phyloP scores from a whole-genome alignment of 2,888 invertebrate species.

The Spodoptera exigua region DNA sequence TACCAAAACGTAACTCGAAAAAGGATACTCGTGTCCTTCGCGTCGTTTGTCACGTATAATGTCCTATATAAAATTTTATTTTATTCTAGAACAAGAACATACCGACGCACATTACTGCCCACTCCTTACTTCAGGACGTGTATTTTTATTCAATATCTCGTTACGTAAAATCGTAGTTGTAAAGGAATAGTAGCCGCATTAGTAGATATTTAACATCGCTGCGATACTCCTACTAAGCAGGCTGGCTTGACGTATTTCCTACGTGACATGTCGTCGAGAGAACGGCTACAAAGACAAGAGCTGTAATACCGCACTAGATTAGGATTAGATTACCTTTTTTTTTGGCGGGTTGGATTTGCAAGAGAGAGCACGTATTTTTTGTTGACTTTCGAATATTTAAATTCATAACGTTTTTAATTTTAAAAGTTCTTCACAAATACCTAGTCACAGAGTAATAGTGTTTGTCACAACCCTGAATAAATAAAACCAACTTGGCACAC shows the following conservation, averaged over 20 bases:
- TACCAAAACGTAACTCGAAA: slow-evolving; percentile 68
- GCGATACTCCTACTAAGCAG: background rate
- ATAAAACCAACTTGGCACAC: no score
- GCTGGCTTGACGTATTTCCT: slow-evolving; percentile 1
- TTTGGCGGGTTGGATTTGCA: no score
- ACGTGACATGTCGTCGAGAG: slow-evolving; percentile 8
- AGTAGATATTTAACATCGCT: background rate
- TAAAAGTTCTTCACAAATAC: no score
- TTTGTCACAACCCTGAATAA: no score
- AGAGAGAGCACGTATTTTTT: no score
- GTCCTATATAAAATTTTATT: slow-evolving; percentile 81
- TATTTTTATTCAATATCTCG: slow-evolving; percentile 69
- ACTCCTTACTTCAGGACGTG: slow-evolving; percentile 65
- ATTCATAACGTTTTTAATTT: no score
- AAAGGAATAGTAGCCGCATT: background rate
- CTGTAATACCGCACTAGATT: slow-evolving; percentile 67
- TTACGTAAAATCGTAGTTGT: slow-evolving; percentile 16
- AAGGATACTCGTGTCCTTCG: slow-evolving; percentile 76
- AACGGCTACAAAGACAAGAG: slow-evolving; percentile 28
- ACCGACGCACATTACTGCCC: slow-evolving; percentile 73
- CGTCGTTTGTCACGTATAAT: slow-evolving; percentile 82
- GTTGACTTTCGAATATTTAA: no score
- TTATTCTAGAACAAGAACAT: slow-evolving; percentile 75
- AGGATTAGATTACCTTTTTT: slow-evolving; percentile 74
- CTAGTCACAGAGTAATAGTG: no score